A percentile compares a stretch with the other conserved stretches of the same genome.
These are phyloP conservation scores for Myopa testacea DNA, from an alignment of 2,888 invertebrate genomes.

Conservation along the genomic window DNA sequence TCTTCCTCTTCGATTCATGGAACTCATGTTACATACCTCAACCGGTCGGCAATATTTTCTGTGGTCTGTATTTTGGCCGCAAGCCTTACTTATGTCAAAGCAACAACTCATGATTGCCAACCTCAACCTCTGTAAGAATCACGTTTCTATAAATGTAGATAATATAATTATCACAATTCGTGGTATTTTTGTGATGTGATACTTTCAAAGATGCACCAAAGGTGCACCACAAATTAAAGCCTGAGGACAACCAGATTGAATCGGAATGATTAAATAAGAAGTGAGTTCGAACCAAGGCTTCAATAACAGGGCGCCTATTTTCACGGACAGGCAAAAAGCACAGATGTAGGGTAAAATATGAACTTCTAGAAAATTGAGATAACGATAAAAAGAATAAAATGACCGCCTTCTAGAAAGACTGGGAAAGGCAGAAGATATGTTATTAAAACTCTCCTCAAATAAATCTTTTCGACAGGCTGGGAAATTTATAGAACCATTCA, in stretches of 20 bases:
- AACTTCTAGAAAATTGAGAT: too few species aligned
- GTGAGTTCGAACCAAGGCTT: too few species aligned
- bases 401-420: too few species aligned
- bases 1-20: background rate
- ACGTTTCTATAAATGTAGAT: background rate
- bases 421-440: too few species aligned
- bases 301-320: too few species aligned
- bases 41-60: slow-evolving; percentile 15
- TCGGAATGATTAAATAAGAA: too few species aligned
- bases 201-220: background rate
- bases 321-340: too few species aligned
- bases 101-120: background rate
- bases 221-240: background rate
- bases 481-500: too few species aligned
- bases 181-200: background rate
- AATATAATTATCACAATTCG: slow-evolving; percentile 18
- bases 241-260: background rate
- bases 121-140: background rate
- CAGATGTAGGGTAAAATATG: too few species aligned
- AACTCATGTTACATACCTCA: slow-evolving; percentile 3
- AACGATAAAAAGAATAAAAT: too few species aligned
- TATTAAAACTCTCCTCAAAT: too few species aligned
- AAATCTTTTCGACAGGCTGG: too few species aligned
- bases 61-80: background rate
- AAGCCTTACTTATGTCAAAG: slow-evolving; percentile 11